Evolutionary conservation across 1,140 invertebrate species (phyloP).

Genomic region (Bombyx mori): DNA sequence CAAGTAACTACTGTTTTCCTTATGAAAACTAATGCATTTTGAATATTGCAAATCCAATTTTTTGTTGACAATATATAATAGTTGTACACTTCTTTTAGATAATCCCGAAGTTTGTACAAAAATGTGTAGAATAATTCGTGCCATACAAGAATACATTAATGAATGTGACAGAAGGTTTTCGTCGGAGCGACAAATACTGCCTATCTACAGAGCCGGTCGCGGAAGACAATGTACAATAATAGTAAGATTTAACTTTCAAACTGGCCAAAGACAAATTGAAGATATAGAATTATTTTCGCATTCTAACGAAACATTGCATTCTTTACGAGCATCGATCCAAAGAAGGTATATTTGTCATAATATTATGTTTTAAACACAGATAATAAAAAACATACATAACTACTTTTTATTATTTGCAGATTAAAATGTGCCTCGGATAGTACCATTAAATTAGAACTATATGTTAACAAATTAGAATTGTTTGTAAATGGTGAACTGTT

Average conservation of each 20-base stretch:
- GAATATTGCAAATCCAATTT: no score
- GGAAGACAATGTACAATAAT: conserved; percentile 91
- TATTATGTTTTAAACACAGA: background rate
- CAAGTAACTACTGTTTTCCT: background rate
- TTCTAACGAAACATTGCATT: conserved; percentile 92
- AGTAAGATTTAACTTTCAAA: conserved; percentile 86
- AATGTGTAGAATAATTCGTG: conserved; percentile 95
- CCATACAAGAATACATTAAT: conserved; percentile 94
- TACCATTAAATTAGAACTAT: conserved; percentile 91
- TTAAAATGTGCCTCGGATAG: conserved; percentile 79
- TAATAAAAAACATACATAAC: background rate
- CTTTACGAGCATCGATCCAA: conserved; percentile 74
- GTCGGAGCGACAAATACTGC: conserved; percentile 90
- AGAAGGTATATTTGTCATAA: conserved; percentile 37
- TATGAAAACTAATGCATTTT: no score
- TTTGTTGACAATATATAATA: no score
- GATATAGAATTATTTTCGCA: conserved; percentile 95
- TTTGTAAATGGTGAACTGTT: conserved; percentile 91
- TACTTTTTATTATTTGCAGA: conserved; percentile 33
- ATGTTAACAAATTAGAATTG: conserved; percentile 89
- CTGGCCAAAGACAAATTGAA: conserved; percentile 90
- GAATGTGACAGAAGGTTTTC: conserved; percentile 95
- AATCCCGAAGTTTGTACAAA: conserved; percentile 68
- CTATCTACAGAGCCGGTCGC: conserved; percentile 89
- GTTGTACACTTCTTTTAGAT: conserved; percentile 44